Conservation (phyloP, 2,888 invertebrate species). For the Nezara viridula region DNA sequence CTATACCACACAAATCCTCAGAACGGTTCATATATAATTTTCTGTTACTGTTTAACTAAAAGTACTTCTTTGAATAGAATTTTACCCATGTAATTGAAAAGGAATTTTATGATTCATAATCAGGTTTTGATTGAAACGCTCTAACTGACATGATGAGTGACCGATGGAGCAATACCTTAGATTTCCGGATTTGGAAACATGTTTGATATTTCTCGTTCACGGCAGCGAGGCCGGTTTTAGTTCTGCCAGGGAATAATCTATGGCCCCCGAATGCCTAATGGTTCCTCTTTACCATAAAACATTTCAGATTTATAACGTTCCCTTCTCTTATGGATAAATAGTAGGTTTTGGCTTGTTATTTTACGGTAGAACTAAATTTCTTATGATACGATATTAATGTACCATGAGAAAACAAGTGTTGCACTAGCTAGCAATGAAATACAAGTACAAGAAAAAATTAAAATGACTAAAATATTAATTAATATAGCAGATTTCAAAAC, state of each 20-base stretch:
- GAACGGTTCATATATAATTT: not conserved
- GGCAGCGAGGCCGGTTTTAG: not conserved
- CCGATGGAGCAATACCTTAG: not conserved
- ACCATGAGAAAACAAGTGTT: not conserved
- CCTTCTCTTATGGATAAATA: not conserved
- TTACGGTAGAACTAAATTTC: not conserved
- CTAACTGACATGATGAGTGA: not conserved
- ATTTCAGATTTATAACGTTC: not conserved
- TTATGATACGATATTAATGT: not conserved
- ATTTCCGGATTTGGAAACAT: not conserved
- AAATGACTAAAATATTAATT: too few relatives aligned
- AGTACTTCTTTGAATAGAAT: not conserved
- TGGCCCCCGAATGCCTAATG: not conserved
- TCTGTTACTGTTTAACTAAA: not conserved
- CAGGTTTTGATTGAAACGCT: not conserved
- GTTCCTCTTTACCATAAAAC: not conserved
- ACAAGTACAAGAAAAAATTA: too few relatives aligned
- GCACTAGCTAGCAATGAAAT: not conserved
- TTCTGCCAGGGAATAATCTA: conserved; percentile 5
- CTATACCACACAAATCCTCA: not conserved
- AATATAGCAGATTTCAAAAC: too few relatives aligned
- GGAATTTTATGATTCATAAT: not conserved
- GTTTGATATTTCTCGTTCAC: not conserved
- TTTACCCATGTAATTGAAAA: not conserved
- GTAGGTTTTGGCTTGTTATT: not conserved